These are phyloP conservation scores for Ephestia elutella DNA, from an alignment of 1,140 invertebrate genomes.

Conservation along the genomic window DNA sequence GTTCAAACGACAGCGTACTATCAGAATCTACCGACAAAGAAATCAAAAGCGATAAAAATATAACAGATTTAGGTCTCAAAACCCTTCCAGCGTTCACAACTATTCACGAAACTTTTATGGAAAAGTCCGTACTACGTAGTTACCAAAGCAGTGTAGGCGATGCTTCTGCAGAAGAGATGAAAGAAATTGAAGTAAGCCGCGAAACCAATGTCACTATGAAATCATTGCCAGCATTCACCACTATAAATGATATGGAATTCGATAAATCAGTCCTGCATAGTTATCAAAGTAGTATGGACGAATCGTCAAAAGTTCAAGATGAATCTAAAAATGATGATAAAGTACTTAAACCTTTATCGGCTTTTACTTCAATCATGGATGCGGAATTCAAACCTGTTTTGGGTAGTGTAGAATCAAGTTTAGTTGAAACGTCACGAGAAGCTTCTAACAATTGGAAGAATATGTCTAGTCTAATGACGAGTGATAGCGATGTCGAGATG, in stretches of 20 bases:
- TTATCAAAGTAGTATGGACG: constrained; percentile 27
- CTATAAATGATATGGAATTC: constrained; percentile 27
- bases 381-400: constrained; percentile 24
- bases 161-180: constrained; percentile 14
- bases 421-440: constrained; percentile 28
- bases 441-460: constrained; percentile 18
- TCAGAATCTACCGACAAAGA: constrained; percentile 35
- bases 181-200: background rate
- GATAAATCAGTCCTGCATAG: constrained; percentile 32
- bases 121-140: constrained; percentile 45
- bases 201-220: constrained; percentile 5
- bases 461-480: constrained; percentile 42
- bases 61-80: constrained; percentile 27
- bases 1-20: constrained; percentile 44
- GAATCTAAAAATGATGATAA: constrained; percentile 25
- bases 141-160: constrained; percentile 36
- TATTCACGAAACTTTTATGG: constrained; percentile 32
- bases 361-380: constrained; percentile 36
- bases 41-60: constrained; percentile 27
- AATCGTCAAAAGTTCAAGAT: constrained; percentile 21
- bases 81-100: constrained; percentile 42
- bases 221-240: constrained; percentile 22
- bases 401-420: constrained; percentile 15
- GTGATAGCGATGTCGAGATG: constrained; percentile 55
- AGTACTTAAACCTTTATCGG: constrained; percentile 18